Evolutionary conservation across 2,888 invertebrate species (phyloP).

Genomic region (Pseudoips prasinana): DNA sequence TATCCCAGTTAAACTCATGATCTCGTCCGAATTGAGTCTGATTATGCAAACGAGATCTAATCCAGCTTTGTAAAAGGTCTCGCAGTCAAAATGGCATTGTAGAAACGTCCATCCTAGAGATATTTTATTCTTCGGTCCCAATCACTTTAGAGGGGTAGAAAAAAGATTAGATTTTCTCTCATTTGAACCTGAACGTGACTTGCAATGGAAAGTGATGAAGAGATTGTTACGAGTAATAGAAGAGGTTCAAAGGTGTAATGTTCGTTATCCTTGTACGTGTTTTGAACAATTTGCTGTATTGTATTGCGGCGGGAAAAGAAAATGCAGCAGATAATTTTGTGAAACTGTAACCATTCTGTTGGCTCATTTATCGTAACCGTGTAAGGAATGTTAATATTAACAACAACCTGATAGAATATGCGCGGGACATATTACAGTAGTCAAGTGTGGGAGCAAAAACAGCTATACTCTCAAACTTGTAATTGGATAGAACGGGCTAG

Average conservation of each 20-base stretch:
- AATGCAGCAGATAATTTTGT: slow-evolving; percentile 13
- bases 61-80: slow-evolving; percentile 52
- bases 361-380: too few species aligned
- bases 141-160: slow-evolving; percentile 57
- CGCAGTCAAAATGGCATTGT: slow-evolving; percentile 55
- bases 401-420: too few species aligned
- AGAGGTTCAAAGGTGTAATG: slow-evolving; percentile 52
- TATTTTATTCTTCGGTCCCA: slow-evolving; percentile 56
- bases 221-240: slow-evolving; percentile 51
- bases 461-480: too few species aligned
- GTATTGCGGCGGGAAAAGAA: slow-evolving; percentile 39
- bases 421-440: too few species aligned
- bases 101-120: slow-evolving; percentile 46
- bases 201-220: slow-evolving; percentile 58
- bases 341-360: too few species aligned
- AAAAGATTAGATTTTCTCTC: slow-evolving; percentile 72
- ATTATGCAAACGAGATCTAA: slow-evolving; percentile 67
- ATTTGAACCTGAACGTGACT: slow-evolving; percentile 66
- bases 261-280: slow-evolving; percentile 63
- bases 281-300: slow-evolving; percentile 54
- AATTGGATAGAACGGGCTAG: too few species aligned
- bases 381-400: too few species aligned
- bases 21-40: slow-evolving; percentile 36
- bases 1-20: slow-evolving; percentile 36
- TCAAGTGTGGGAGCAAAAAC: too few species aligned